These are phyloP conservation scores for Neoniphon sammara DNA, from an alignment of 2,797 vertebrate species.

Conservation along the genomic window DNA sequence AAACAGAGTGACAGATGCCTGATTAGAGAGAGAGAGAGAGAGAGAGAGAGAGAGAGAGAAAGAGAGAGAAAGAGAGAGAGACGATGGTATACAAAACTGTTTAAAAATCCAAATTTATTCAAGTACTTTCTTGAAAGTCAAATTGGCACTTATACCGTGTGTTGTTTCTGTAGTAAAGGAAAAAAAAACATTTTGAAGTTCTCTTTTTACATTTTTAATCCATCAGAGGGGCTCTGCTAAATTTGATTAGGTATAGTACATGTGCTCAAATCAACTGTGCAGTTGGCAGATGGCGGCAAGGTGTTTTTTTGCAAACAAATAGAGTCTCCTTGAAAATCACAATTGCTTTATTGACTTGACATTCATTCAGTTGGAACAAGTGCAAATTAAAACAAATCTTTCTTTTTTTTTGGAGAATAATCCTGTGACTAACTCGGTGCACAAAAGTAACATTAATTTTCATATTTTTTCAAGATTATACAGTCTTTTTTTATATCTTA, in stretches of 20 bases:
- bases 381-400: slow-evolving; percentile 65
- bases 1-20: slow-evolving; percentile 99
- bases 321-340: slow-evolving; percentile 79
- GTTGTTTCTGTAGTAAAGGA: slow-evolving; percentile 63
- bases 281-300: slow-evolving; percentile 87
- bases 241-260: slow-evolving; percentile 96
- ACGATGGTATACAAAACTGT: slow-evolving; percentile 87
- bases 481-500: slow-evolving; percentile 34
- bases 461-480: slow-evolving; percentile 39
- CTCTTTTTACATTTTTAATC: slow-evolving; percentile 85
- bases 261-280: slow-evolving; percentile 90
- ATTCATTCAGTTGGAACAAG: slow-evolving; percentile 76
- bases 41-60: slow-evolving; percentile 75
- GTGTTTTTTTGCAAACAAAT: slow-evolving; percentile 78
- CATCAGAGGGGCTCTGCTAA: slow-evolving; percentile 90
- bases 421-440: slow-evolving; percentile 31
- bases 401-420: slow-evolving; percentile 41
- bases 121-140: slow-evolving; percentile 98
- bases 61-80: slow-evolving; percentile 88
- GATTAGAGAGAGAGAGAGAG: slow-evolving; percentile 94
- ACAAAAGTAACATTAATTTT: slow-evolving; percentile 46
- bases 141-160: slow-evolving; percentile 79
- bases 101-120: slow-evolving; percentile 98
- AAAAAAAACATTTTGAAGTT: slow-evolving; percentile 71
- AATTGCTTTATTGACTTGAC: slow-evolving; percentile 78